Conservation (phyloP, 2,888 invertebrate genomes). For the Xanthia togata region DNA sequence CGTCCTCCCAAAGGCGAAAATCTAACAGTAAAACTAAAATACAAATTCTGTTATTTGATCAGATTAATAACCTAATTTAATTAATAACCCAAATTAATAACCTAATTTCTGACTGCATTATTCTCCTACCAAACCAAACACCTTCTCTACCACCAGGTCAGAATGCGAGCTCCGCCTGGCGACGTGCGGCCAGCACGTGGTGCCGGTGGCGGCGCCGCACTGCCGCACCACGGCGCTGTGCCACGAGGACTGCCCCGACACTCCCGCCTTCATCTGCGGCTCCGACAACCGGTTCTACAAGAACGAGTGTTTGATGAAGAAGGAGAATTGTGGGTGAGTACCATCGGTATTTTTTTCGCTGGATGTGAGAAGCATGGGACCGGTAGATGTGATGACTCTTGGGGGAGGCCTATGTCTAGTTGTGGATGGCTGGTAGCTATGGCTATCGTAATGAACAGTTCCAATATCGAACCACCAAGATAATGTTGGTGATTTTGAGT, state of each 20-base stretch:
- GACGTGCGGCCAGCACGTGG: conserved; percentile 96
- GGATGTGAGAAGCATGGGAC: background rate
- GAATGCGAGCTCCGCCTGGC: conserved; percentile 95
- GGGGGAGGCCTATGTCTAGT: background rate
- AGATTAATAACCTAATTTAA: background rate
- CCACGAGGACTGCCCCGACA: conserved; percentile 92
- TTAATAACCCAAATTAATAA: no score
- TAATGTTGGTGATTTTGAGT: background rate
- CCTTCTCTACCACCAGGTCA: conserved; percentile 88
- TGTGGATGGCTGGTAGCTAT: no score
- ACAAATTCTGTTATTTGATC: no score
- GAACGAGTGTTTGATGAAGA: conserved; percentile 97
- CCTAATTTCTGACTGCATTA: background rate
- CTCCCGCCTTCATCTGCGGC: conserved; percentile 96
- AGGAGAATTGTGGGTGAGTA: conserved; percentile 95
- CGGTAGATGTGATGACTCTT: background rate
- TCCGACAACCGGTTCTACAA: conserved; percentile 97
- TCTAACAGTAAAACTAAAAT: no score
- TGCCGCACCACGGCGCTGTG: conserved; percentile 96
- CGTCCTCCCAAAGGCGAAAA: no score
- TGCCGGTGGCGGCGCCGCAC: conserved; percentile 95
- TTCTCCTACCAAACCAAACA: no score
- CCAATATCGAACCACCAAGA: no score
- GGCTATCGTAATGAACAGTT: background rate
- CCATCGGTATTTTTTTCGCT: background rate